These are phyloP conservation scores for Aleadryas rufinucha DNA, from an alignment of 2,113 vertebrate genomes.

Conservation along the genomic window DNA sequence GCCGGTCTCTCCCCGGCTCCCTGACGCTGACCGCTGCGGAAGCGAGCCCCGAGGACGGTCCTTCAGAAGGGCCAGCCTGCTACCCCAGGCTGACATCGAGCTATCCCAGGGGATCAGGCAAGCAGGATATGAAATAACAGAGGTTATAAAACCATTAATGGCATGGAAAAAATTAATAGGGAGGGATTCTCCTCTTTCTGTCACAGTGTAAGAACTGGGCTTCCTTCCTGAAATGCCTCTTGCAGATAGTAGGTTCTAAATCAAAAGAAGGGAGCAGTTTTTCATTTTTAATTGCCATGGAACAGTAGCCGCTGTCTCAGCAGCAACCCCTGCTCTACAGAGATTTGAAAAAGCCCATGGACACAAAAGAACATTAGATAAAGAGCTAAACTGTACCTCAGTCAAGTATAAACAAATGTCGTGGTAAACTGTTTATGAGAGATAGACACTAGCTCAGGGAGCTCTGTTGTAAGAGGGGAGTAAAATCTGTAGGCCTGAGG, in stretches of 20 bases:
- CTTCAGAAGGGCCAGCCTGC: no score
- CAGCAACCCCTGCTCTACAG: background rate
- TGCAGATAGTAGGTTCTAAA: background rate
- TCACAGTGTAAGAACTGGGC: background rate
- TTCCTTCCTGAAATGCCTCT: background rate
- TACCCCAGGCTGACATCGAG: no score
- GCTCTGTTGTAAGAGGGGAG: background rate
- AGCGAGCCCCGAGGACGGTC: no score
- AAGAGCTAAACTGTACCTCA: background rate
- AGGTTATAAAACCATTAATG: background rate
- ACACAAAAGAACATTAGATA: background rate
- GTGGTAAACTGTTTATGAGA: background rate
- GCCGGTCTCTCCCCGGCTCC: no score
- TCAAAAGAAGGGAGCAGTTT: background rate
- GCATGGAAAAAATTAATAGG: background rate
- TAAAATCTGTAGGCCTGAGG: background rate
- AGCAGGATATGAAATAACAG: background rate
- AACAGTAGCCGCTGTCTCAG: background rate
- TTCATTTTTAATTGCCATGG: background rate
- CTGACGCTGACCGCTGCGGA: no score
- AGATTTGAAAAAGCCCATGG: background rate
- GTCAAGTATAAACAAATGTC: background rate
- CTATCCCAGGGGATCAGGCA: no score
- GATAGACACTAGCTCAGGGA: background rate
- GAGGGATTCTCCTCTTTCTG: background rate